Evolutionary conservation across 2,113 vertebrate genomes (phyloP), one percentile per base, ranked within the genome.

Genomic region (Acrocephalus kingi): DNA sequence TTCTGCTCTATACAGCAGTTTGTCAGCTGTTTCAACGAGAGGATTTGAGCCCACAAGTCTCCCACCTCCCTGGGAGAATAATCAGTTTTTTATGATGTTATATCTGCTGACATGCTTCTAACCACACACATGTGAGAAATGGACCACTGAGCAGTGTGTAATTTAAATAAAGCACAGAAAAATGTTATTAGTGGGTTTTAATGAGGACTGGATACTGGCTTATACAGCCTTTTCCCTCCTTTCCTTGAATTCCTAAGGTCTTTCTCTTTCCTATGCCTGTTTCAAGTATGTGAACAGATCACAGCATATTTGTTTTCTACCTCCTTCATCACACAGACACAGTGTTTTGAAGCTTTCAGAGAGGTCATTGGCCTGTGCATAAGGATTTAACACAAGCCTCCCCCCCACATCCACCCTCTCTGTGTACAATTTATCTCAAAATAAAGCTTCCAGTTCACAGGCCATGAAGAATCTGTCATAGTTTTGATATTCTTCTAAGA

Each of bases 151-250:
- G 9, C 10, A 43, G 10, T n/a, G 15, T 39, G 23, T 15, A 43
- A 67, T 61, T 75, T 56, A 71, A 62, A 15, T 43, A 37, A 41
- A n/a, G 5, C 6, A n/a, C 7, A 58, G 30, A 72, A 33, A 76
- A 84, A 46, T 4, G 1, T 66, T 19, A 27, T 41, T 72, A 75
- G 6, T 16, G 18, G 11, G 3, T 3, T 48, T 12, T 31, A 67
- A 52, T 0, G 0, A 25, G 8, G 9, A 18, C 8, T 28, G 13
- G 17, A 15, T 11, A 30, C 5, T 33, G 43, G 13, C 11, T 77
- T 22, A 11, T 18, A 45, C 23, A 77, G 8, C 1, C 8, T 67
- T 72, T 46, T 63, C 41, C 25, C 41, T 78, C 31, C 30, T 78
- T 78, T 55, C 14, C 28, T 69, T 9, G 11, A 51, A 64, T 35